A percentile compares a stretch with the other conserved stretches of the same genome.
These are phyloP conservation scores for Ctenodactylus gundi DNA, from an alignment of 2,113 vertebrate genomes.

Conservation along the genomic window DNA sequence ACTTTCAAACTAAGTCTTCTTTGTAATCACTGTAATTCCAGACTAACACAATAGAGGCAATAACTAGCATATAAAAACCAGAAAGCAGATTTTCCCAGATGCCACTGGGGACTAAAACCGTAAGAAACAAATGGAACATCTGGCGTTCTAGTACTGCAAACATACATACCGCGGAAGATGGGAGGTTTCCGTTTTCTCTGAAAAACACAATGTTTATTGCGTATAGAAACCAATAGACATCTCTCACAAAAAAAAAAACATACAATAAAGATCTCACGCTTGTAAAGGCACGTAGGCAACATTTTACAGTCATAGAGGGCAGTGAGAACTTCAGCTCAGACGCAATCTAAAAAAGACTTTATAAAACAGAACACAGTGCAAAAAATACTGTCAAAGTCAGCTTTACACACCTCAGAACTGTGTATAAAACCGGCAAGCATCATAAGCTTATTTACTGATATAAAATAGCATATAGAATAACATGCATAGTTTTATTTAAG, in stretches of 20 bases:
- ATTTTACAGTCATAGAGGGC: constrained; percentile 87
- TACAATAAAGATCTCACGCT: constrained; percentile 83
- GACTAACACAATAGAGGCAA: too few species aligned
- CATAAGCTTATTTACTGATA: constrained; percentile 90
- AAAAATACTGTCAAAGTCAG: constrained; percentile 92
- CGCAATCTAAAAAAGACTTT: constrained; percentile 83
- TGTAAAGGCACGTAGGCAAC: constrained; percentile 89
- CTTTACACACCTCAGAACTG: constrained; percentile 81
- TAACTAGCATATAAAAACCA: background rate
- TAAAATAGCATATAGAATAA: constrained; percentile 88
- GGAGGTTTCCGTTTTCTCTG: constrained; percentile 69
- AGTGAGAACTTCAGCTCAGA: constrained; percentile 79
- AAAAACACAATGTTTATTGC: constrained; percentile 92
- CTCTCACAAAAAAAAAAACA: constrained; percentile 86
- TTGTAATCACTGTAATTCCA: background rate
- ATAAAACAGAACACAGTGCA: constrained; percentile 88
- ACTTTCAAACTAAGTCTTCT: background rate
- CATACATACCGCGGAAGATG: background rate
- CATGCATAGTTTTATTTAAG: constrained; percentile 91
- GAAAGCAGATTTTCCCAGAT: background rate
- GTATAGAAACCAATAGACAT: constrained; percentile 86
- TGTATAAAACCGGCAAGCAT: constrained; percentile 82
- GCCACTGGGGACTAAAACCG: background rate
- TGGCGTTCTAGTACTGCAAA: background rate
- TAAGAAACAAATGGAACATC: background rate